phyloP scores from a whole-genome alignment of 2,113 vertebrate genomes.

The Proterorhinus semilunaris region DNA sequence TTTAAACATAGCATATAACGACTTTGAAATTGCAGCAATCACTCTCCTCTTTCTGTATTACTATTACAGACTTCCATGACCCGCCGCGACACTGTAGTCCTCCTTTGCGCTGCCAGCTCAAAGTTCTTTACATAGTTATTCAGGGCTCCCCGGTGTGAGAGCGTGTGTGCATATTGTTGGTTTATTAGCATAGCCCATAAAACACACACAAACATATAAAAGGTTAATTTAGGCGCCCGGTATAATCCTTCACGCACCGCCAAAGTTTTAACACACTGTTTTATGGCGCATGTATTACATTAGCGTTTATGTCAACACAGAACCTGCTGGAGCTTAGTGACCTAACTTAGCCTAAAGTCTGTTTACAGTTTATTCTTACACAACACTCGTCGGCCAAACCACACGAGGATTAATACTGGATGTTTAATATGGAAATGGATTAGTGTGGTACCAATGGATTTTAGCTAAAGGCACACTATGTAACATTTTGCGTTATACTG shows the following conservation, averaged over 20 bases:
- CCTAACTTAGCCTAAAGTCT: constrained; percentile 7
- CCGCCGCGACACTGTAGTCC: constrained; percentile 8
- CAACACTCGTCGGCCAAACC: neutral
- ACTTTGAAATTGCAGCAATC: constrained; percentile 6
- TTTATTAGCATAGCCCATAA: constrained; percentile 54
- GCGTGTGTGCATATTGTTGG: constrained; percentile 28
- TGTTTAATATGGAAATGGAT: neutral
- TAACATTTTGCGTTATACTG: no score
- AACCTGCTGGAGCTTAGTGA: constrained; percentile 38
- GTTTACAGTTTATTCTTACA: neutral
- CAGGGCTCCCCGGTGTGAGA: constrained; percentile 13
- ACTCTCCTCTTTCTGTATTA: neutral
- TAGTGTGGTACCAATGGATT: no score
- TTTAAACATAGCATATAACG: neutral
- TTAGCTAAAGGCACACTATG: no score
- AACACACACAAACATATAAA: constrained; percentile 26
- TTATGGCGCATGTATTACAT: constrained; percentile 23
- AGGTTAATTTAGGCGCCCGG: constrained; percentile 30
- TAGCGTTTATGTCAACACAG: constrained; percentile 34
- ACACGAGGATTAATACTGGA: neutral
- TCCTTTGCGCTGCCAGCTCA: constrained; percentile 13
- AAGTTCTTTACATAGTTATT: constrained; percentile 9
- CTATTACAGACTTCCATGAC: neutral
- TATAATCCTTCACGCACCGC: constrained; percentile 20
- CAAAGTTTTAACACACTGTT: constrained; percentile 1